These are phyloP conservation scores for Cottoperca gobio DNA, from an alignment of 2,797 vertebrate genomes.

Conservation along the genomic window DNA sequence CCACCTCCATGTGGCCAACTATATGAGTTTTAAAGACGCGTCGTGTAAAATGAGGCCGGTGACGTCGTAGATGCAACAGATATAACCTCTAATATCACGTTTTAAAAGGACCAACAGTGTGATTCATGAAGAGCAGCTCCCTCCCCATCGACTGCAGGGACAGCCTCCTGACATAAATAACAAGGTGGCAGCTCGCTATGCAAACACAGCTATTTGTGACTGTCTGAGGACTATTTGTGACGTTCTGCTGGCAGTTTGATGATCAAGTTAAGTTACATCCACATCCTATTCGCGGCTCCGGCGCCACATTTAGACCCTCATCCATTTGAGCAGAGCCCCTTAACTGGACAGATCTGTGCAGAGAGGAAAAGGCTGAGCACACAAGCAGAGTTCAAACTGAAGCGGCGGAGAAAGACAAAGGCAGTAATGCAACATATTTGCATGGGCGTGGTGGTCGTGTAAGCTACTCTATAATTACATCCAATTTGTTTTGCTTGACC, in stretches of 20 bases:
- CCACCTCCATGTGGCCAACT: background rate
- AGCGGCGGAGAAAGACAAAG: slow-evolving; percentile 10
- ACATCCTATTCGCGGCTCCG: slow-evolving; percentile 61
- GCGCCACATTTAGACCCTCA: slow-evolving; percentile 41
- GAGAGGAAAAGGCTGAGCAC: background rate
- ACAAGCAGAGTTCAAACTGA: background rate
- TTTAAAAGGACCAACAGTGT: background rate
- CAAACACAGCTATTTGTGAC: slow-evolving; percentile 67
- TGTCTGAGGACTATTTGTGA: slow-evolving; percentile 60
- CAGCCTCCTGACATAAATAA: slow-evolving; percentile 50
- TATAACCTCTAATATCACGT: background rate
- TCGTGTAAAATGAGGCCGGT: background rate
- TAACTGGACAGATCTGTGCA: slow-evolving; percentile 48
- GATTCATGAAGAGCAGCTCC: background rate
- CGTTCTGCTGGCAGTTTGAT: slow-evolving; percentile 56
- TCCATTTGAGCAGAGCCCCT: slow-evolving; percentile 50
- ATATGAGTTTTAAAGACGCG: too few relatives aligned
- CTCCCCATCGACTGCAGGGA: slow-evolving; percentile 10
- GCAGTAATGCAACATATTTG: slow-evolving; percentile 41
- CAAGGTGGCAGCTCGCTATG: slow-evolving; percentile 51
- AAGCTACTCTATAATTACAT: slow-evolving; percentile 69
- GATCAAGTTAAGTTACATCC: slow-evolving; percentile 63
- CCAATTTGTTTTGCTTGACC: slow-evolving; percentile 60
- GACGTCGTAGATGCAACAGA: background rate
- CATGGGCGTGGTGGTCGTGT: slow-evolving; percentile 62